Base-by-base conservation (phyloP, 1,140 invertebrate species). In the Dendrolimus kikuchii region DNA sequence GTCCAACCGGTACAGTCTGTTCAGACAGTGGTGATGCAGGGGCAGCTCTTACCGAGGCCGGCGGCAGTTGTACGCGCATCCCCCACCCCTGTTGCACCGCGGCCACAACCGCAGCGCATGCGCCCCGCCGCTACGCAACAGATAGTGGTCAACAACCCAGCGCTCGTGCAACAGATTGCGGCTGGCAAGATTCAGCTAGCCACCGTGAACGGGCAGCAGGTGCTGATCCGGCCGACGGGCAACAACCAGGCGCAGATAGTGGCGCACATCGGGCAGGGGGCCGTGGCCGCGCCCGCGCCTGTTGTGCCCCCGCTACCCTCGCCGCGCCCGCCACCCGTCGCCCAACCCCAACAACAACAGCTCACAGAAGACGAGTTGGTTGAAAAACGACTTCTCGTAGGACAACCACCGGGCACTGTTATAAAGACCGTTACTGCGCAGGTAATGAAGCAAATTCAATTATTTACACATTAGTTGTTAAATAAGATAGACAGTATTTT, bases 391-490 rank as follows among this genome's bases (percentile, higher is more conserved):
- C 81, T 95, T 3, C 72, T 95, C 4, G 90, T 89, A 2, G 93
- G 92, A 7, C 94, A 95, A 73, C 94, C 94, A 6, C 92, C 93
- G 2, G 94, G 94, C n/a, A 95, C 94, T 0, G 89, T 95, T 2
- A 94, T 95, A n/a, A 95, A 95, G 81, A 94, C 93, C 60, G 94
- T 95, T 0, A 95, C 94, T 2, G 94, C 94, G 1, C 90, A 92
- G 81, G 86, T 88, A 59, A 65, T 42, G 52, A 38, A 2, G 10
- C 10, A 39, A 40, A 9, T 40, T 40, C 41, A 10, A 5, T 41
- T 50, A 5, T 40, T 6, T 40, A 23, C 38, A 37, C 36, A 7
- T 8, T 36, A 37, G 7, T 4, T 46, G 6, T n/a, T 6, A n/a
- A 36, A 47, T 23, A 23, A 3, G 23, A 23, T 23, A 23, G n/a